Conservation (phyloP, 2,797 vertebrate species). For the Mus caroli region DNA sequence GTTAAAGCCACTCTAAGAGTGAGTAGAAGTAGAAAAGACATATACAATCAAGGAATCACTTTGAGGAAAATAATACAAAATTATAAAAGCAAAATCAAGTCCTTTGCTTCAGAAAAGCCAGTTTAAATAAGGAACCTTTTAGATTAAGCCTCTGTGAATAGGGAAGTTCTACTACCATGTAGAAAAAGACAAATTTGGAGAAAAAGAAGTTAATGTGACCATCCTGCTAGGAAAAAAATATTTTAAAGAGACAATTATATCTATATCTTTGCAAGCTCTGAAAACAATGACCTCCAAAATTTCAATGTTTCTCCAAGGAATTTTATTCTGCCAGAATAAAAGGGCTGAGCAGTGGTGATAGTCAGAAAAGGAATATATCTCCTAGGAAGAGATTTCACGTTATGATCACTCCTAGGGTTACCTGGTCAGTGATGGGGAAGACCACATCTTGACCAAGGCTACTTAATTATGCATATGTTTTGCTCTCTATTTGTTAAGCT, state of each 20-base stretch:
- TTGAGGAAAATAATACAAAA: conserved; percentile 37
- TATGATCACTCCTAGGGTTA: not conserved
- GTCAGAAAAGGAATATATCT: not conserved
- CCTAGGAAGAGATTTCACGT: not conserved
- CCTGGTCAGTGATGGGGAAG: not conserved
- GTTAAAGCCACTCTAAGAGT: not conserved
- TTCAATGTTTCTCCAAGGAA: not conserved
- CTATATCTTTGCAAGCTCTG: not conserved
- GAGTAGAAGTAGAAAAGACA: not conserved
- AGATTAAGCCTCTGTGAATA: conserved; percentile 6
- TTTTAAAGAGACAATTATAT: not conserved
- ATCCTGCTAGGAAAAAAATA: not conserved
- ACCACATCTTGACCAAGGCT: not conserved
- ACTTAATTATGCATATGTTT: not conserved
- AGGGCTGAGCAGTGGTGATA: no score
- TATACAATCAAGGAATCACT: not conserved
- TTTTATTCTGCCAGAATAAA: not conserved
- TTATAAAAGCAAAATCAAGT: conserved; percentile 32
- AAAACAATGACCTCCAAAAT: not conserved
- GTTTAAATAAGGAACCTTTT: not conserved
- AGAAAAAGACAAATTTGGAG: conserved; percentile 45
- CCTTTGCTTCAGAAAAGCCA: not conserved
- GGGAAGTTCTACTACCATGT: not conserved
- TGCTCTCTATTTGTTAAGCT: not conserved
- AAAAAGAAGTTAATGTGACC: not conserved